Evolutionary conservation across 2,888 invertebrate genomes (phyloP).

Genomic region (Metalampra italica): DNA sequence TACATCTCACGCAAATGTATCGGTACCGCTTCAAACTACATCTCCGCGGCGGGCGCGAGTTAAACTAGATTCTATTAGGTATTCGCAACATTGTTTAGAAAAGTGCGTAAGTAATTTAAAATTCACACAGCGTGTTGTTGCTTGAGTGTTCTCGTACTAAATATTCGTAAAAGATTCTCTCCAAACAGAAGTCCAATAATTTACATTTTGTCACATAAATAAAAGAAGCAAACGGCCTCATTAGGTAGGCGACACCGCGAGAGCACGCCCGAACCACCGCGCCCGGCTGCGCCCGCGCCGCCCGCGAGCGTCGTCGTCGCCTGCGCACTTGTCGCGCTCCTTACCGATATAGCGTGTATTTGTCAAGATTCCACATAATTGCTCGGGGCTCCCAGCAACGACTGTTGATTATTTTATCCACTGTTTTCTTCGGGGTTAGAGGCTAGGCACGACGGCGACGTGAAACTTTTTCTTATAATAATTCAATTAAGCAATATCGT

Average conservation of each 20-base stretch:
- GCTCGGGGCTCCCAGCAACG: constrained; percentile 31
- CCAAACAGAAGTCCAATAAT: constrained; percentile 40
- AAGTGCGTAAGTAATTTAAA: constrained; percentile 43
- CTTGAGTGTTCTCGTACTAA: constrained; percentile 43
- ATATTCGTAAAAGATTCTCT: constrained; percentile 60
- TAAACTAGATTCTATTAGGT: constrained; percentile 37
- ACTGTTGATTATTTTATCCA: constrained; percentile 46
- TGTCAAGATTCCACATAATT: constrained; percentile 58
- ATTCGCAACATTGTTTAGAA: constrained; percentile 44
- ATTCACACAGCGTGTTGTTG: constrained; percentile 46
- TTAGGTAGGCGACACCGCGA: constrained; percentile 58
- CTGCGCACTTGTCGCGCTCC: constrained; percentile 39
- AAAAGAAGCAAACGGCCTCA: constrained; percentile 67
- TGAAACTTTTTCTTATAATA: constrained; percentile 28
- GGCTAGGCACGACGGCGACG: constrained; percentile 50
- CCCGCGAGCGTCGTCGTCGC: constrained; percentile 10
- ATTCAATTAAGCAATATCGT: too few species aligned
- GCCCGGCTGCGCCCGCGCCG: constrained; percentile 16
- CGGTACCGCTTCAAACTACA: constrained; percentile 23
- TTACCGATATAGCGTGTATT: constrained; percentile 54
- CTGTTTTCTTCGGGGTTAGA: constrained; percentile 42
- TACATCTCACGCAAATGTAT: constrained; percentile 21
- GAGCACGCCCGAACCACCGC: constrained; percentile 20
- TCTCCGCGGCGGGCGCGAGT: constrained; percentile 33
- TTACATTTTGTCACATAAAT: constrained; percentile 73